Evolutionary conservation across 37 sponge, comb jelly and placozoan genomes (phyloP).

Genomic region (Chondrosia reniformis): DNA sequence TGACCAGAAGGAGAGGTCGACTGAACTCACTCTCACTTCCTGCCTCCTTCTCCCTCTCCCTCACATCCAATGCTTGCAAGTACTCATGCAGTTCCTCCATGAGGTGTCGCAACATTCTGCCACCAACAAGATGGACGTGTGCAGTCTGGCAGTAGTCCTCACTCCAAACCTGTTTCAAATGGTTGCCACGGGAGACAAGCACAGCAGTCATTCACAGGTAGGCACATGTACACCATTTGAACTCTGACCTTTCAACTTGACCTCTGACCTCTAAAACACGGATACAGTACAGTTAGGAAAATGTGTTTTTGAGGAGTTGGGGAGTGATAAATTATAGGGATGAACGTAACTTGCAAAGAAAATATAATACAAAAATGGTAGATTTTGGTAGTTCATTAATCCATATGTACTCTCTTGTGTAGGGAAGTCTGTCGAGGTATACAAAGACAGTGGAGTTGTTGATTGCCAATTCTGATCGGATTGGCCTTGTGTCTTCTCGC

Average conservation of each 20-base stretch:
- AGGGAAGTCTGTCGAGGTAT: neutral
- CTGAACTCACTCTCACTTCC: neutral
- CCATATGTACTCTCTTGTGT: neutral
- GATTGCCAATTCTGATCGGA: slow-evolving; percentile 25
- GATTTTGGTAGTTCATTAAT: too few species aligned
- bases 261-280: too few species aligned
- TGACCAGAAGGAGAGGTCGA: too few species aligned
- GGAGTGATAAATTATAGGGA: too few species aligned
- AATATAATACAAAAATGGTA: too few species aligned
- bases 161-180: slow-evolving; percentile 77
- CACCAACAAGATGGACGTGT: slow-evolving; percentile 78
- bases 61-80: slow-evolving; percentile 7
- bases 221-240: too few species aligned
- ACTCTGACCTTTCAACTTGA: too few species aligned
- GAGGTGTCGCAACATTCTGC: slow-evolving; percentile 35
- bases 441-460: slow-evolving; percentile 29
- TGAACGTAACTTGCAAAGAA: too few species aligned
- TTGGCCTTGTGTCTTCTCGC: slow-evolving; percentile 35
- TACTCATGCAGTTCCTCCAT: slow-evolving; percentile 60
- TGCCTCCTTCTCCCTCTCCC: slow-evolving; percentile 12
- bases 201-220: too few species aligned
- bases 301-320: too few species aligned
- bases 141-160: slow-evolving; percentile 75
- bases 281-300: too few species aligned
- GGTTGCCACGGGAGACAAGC: neutral